Evolutionary conservation across 2,797 vertebrate genomes (phyloP).

Genomic region (Tokudaia tokunoshimensis): DNA sequence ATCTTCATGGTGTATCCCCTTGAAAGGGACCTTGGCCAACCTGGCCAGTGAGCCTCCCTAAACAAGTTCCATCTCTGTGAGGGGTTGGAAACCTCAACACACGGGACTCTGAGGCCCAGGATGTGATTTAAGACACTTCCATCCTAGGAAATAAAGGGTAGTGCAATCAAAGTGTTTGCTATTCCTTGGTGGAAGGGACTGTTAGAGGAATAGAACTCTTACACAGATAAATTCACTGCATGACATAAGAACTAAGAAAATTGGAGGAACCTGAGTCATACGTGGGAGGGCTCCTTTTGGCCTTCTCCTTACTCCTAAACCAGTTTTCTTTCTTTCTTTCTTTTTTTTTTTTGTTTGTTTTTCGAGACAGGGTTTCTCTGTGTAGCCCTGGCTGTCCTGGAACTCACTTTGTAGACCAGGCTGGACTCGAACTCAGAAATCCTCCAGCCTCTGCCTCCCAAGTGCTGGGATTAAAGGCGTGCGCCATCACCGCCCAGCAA

Average conservation of each 20-base stretch:
- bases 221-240: neutral
- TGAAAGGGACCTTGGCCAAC: conserved; percentile 84
- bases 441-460: too few species aligned
- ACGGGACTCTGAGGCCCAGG: conserved; percentile 41
- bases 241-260: neutral
- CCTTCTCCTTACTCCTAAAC: neutral
- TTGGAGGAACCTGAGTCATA: neutral
- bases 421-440: too few species aligned
- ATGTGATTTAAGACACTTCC: conserved; percentile 68
- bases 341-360: too few species aligned
- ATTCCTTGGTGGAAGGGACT: neutral
- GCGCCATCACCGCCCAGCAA: too few species aligned
- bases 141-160: conserved; percentile 80
- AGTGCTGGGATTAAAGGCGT: too few species aligned
- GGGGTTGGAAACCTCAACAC: conserved; percentile 46
- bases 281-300: neutral
- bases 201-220: neutral
- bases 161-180: conserved; percentile 62
- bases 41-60: conserved; percentile 61
- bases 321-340: too few species aligned
- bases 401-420: too few species aligned
- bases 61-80: conserved; percentile 47
- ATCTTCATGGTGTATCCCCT: conserved; percentile 92
- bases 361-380: too few species aligned
- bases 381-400: too few species aligned